phyloP scores from a whole-genome alignment of 1,140 invertebrate genomes.

The Helicorthomorpha holstii region DNA sequence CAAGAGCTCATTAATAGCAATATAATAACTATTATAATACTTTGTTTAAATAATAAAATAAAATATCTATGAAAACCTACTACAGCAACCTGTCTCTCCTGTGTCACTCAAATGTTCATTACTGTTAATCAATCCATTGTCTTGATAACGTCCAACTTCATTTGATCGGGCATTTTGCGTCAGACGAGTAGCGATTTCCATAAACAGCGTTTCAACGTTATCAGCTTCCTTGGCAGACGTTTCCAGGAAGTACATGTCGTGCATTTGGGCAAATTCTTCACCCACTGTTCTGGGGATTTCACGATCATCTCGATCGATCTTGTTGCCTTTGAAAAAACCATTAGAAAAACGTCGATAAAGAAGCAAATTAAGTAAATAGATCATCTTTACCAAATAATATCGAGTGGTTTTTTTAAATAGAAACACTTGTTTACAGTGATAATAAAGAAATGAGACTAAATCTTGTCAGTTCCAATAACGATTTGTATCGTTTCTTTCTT shows the following conservation, averaged over 20 bases:
- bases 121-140: neutral
- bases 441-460: no score
- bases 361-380: neutral
- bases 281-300: conserved; percentile 87
- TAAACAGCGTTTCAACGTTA: conserved; percentile 91
- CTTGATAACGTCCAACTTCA: neutral
- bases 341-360: neutral
- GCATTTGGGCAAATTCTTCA: conserved; percentile 85
- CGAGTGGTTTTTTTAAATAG: no score
- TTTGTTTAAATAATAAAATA: no score
- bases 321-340: conserved; percentile 51
- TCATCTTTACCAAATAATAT: no score
- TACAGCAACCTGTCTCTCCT: conserved; percentile 3
- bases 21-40: no score
- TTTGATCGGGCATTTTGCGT: conserved; percentile 19
- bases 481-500: no score
- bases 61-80: conserved; percentile 3
- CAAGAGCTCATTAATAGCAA: no score
- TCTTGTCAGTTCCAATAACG: no score
- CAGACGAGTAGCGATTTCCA: conserved; percentile 59
- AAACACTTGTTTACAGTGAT: no score
- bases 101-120: neutral
- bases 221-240: conserved; percentile 96
- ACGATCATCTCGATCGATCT: conserved; percentile 84
- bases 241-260: conserved; percentile 95